Evolutionary conservation across 1,140 invertebrate genomes (phyloP).

Genomic region (Lordiphosa collinella): DNA sequence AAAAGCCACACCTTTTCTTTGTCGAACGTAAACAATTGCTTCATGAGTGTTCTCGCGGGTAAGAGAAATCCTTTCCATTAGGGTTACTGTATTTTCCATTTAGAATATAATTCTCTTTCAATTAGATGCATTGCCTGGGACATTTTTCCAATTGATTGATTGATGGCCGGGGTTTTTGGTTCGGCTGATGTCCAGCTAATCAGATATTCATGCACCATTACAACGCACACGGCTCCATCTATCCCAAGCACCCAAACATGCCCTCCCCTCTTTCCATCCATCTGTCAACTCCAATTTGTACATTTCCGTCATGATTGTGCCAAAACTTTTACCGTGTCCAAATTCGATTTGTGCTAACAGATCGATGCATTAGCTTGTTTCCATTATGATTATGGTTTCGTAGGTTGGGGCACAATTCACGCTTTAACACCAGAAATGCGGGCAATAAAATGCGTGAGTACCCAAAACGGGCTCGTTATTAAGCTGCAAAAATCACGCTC

Average conservation of each 20-base stretch:
- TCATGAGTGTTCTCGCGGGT: too few relatives aligned
- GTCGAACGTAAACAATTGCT: too few relatives aligned
- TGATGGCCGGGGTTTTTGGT: slow-evolving; percentile 55
- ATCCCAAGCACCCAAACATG: slow-evolving; percentile 9
- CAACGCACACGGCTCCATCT: slow-evolving; percentile 12
- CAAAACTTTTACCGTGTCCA: slow-evolving; percentile 3
- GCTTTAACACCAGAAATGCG: slow-evolving; percentile 25
- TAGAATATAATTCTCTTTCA: slow-evolving; percentile 22
- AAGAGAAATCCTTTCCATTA: neutral
- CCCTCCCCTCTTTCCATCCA: neutral
- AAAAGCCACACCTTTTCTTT: too few relatives aligned
- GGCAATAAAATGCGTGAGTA: slow-evolving; percentile 72
- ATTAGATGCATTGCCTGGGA: slow-evolving; percentile 30
- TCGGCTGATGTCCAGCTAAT: slow-evolving; percentile 51
- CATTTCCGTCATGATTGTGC: slow-evolving; percentile 42
- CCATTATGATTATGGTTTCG: slow-evolving; percentile 26
- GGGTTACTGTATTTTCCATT: neutral
- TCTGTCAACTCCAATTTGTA: slow-evolving; percentile 61
- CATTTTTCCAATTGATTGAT: slow-evolving; percentile 67
- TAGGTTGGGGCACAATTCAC: slow-evolving; percentile 24
- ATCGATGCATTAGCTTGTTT: slow-evolving; percentile 52
- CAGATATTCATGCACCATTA: slow-evolving; percentile 70
- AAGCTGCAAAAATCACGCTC: slow-evolving; percentile 78
- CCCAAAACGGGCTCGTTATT: slow-evolving; percentile 64
- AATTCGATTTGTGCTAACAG: slow-evolving; percentile 41